phyloP scores from a whole-genome alignment of 2,113 vertebrate species.

The Aptenodytes patagonicus region DNA sequence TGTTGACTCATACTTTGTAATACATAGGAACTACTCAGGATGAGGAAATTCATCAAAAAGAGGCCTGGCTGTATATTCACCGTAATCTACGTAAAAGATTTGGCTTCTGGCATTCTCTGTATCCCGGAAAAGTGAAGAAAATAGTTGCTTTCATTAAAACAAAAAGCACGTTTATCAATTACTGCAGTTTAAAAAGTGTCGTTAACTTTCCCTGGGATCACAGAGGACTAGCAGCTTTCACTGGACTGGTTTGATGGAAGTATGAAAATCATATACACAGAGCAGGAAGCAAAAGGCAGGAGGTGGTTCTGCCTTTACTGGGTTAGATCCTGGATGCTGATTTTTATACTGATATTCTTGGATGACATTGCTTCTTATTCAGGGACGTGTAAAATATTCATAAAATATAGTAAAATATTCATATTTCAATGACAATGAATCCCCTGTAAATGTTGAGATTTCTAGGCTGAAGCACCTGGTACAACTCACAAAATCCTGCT shows the following conservation, averaged over 20 bases:
- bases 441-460: neutral
- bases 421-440: neutral
- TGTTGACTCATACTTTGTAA: neutral
- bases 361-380: neutral
- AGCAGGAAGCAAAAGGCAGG: neutral
- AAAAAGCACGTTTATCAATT: neutral
- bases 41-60: neutral
- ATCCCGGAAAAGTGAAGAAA: neutral
- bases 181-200: neutral
- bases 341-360: neutral
- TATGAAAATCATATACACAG: neutral
- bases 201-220: neutral
- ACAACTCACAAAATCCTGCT: neutral
- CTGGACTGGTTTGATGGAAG: neutral
- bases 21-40: neutral
- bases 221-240: neutral
- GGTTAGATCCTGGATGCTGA: neutral
- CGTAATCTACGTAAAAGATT: fast-evolving
- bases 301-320: neutral
- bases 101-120: neutral
- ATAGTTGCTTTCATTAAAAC: neutral
- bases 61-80: neutral
- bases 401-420: neutral
- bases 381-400: neutral
- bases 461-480: neutral